Evolutionary conservation across 2,797 vertebrate species (phyloP), one percentile per base, ranked within the genome.

Genomic region (Eidolon dupreanum): DNA sequence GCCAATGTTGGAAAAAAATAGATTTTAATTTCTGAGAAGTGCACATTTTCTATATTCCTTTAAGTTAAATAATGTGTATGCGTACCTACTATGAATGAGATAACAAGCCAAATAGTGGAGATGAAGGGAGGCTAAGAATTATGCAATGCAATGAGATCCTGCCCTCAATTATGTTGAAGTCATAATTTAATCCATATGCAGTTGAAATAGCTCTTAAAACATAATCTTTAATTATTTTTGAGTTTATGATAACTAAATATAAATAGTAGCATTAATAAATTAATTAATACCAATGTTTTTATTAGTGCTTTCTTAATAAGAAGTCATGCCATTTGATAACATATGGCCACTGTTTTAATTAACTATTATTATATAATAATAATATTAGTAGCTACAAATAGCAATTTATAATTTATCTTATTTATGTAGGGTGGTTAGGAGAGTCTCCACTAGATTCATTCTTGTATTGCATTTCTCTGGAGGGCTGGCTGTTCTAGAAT

Each of bases 11-110:
- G 1, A 57, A 74, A 90, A 79, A 91, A 82, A 88, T 28, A 2
- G 2, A 10, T 94, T 71, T 74, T 85, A 92, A 75, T 82, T 91
- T 66, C 66, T 68, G 26, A 79, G 41, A 96, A 83, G 3, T 91
- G 13, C 20, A 75, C 1, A 19, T 46, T 91, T 94, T 89, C 19
- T 31, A 46, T 63, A 85, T 71, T 43, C 15, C n/a, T 65, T 95
- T 70, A 36, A 94, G 41, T 92, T 86, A 92, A 77, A 82, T 85
- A 79, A 78, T 63, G 33, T 68, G 20, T 10, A 53, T 16, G 4
- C 8, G 4, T 15, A 75, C 36, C 38, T 81, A 82, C n/a, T 53
- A 16, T 61, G 22, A 91, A 83, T 83, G 57, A 93, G 46, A 79
- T 20, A 93, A 28, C 20, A 51, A 26, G 28, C 3, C 51, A 51